These are phyloP conservation scores for Entelurus aequoreus DNA, from an alignment of 2,113 vertebrate genomes.

Conservation along the genomic window DNA sequence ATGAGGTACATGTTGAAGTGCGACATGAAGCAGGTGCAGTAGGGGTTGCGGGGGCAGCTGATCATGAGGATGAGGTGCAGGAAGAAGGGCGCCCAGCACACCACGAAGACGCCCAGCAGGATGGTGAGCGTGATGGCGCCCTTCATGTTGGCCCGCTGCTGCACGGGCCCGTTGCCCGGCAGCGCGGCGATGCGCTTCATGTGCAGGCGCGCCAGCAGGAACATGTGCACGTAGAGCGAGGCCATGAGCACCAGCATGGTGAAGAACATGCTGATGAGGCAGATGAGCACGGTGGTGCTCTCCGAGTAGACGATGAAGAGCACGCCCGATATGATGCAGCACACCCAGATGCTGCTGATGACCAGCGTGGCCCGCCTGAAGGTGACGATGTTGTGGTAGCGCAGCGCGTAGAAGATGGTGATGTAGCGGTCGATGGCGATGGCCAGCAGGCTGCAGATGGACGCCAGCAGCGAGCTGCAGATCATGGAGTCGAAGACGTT, in stretches of 20 bases:
- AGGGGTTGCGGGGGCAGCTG: slow-evolving; percentile 89
- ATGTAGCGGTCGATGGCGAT: slow-evolving; percentile 94
- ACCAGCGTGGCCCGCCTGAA: slow-evolving; percentile 75
- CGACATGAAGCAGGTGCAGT: slow-evolving; percentile 95
- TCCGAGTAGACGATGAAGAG: slow-evolving; percentile 90
- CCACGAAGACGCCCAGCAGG: slow-evolving; percentile 89
- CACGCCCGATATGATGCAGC: slow-evolving; percentile 80
- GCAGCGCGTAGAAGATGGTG: slow-evolving; percentile 92
- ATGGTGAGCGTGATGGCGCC: slow-evolving; percentile 92
- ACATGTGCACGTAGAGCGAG: slow-evolving; percentile 94
- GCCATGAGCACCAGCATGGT: slow-evolving; percentile 95
- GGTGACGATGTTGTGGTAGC: slow-evolving; percentile 92
- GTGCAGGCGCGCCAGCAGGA: slow-evolving; percentile 88
- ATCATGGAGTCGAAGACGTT: slow-evolving; percentile 94
- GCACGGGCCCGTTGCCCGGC: slow-evolving; percentile 77
- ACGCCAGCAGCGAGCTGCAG: slow-evolving; percentile 90
- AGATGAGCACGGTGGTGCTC: slow-evolving; percentile 86
- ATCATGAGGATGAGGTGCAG: slow-evolving; percentile 91
- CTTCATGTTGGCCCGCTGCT: slow-evolving; percentile 89
- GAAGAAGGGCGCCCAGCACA: slow-evolving; percentile 95
- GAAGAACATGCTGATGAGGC: slow-evolving; percentile 91
- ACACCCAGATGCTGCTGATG: slow-evolving; percentile 83
- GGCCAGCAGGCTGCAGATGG: slow-evolving; percentile 90
- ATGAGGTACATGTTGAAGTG: slow-evolving; percentile 96
- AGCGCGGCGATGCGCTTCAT: slow-evolving; percentile 88